Evolutionary conservation across 2,113 vertebrate genomes (phyloP).

Genomic region (Lampris incognitus): DNA sequence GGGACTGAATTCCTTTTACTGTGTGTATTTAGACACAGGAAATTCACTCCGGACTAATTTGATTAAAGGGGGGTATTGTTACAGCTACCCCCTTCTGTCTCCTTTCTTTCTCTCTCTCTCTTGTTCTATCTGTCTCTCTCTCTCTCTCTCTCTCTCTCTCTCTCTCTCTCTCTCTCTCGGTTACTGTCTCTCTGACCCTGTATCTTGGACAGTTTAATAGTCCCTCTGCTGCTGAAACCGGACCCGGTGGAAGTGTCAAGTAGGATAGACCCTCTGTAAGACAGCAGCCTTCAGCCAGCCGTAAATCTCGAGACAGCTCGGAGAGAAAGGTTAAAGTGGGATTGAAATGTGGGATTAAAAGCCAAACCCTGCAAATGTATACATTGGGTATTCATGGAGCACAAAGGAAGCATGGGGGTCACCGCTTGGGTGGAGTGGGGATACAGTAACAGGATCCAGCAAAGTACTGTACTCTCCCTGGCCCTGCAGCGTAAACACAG

Average conservation of each 20-base stretch:
- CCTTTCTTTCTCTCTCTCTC: conserved; percentile 31
- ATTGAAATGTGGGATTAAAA: conserved; percentile 68
- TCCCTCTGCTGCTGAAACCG: conserved; percentile 88
- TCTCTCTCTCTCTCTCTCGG: too few species aligned
- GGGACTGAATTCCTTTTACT: conserved; percentile 37
- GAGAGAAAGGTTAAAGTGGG: conserved; percentile 83
- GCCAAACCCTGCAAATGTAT: conserved; percentile 52
- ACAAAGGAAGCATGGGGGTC: conserved; percentile 68
- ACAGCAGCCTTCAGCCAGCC: conserved; percentile 85
- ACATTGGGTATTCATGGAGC: conserved; percentile 43
- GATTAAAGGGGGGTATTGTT: conserved; percentile 77
- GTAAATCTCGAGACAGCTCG: conserved; percentile 88
- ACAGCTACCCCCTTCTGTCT: conserved; percentile 36
- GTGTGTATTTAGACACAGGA: conserved; percentile 75
- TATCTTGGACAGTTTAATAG: conserved; percentile 84
- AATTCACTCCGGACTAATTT: conserved; percentile 79
- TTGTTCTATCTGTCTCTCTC: conserved; percentile 14
- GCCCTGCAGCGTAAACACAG: conserved; percentile 80
- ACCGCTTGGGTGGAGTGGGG: conserved; percentile 69
- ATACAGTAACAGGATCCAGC: conserved; percentile 77
- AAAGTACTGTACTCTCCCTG: conserved; percentile 70
- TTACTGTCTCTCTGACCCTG: conserved; percentile 3
- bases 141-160: background rate
- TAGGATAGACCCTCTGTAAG: conserved; percentile 82
- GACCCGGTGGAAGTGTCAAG: conserved; percentile 87